Evolutionary conservation across 2,888 invertebrate species (phyloP).

Genomic region (Chaitophorus viminalis): DNA sequence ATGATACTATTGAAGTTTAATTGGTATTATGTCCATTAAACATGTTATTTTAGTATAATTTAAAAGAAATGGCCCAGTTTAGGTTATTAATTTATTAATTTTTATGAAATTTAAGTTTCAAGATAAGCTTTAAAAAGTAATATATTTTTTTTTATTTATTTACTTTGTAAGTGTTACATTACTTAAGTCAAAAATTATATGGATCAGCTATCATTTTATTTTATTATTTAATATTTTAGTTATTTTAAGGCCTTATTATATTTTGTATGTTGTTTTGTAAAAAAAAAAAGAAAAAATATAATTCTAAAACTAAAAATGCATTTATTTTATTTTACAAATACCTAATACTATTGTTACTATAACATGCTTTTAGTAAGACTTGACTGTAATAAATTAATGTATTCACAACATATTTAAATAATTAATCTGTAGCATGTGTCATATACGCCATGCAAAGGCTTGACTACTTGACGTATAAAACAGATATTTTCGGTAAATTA

Average conservation of each 20-base stretch:
- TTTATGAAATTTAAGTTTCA: slow-evolving; percentile 26
- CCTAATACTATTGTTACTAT: no score
- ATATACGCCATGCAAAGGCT: no score
- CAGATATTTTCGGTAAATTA: no score
- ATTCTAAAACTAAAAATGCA: neutral
- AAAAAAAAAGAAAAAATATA: slow-evolving; percentile 14
- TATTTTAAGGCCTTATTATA: slow-evolving; percentile 35
- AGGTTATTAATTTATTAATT: neutral
- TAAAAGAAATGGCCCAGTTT: slow-evolving; percentile 2
- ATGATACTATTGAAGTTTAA: neutral
- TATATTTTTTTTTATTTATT: slow-evolving; percentile 33
- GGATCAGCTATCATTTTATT: neutral
- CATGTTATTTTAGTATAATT: slow-evolving; percentile 29
- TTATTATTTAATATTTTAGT: slow-evolving; percentile 38
- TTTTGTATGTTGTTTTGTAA: slow-evolving; percentile 49
- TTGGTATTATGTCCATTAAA: neutral
- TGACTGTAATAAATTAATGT: no score
- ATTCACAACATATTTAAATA: no score
- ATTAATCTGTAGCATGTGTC: no score
- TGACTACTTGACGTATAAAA: no score
- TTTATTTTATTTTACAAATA: neutral
- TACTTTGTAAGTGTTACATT: slow-evolving; percentile 18
- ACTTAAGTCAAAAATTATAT: slow-evolving; percentile 18
- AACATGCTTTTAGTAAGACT: no score
- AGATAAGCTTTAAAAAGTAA: neutral